Evolutionary conservation across 2,113 vertebrate species (phyloP).

Genomic region (Colossoma macropomum): DNA sequence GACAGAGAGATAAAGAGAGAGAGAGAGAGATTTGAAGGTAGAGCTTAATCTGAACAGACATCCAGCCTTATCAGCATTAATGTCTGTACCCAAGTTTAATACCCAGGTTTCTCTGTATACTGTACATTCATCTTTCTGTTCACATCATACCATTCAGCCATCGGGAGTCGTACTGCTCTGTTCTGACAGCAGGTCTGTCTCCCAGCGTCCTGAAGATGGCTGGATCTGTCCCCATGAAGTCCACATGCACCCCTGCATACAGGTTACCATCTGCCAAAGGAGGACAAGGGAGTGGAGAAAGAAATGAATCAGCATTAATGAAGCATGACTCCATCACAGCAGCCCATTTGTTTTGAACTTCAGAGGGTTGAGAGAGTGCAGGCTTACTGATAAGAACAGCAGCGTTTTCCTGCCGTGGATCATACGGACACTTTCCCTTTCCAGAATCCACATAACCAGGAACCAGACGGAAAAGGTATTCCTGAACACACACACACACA

Average conservation of each 20-base stretch:
- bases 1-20: conserved; percentile 7
- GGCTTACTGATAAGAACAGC: conserved; percentile 81
- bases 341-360: neutral
- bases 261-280: conserved; percentile 78
- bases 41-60: no score
- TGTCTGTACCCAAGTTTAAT: neutral
- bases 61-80: neutral
- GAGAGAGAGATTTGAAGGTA: neutral
- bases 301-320: conserved; percentile 29
- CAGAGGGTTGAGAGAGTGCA: neutral
- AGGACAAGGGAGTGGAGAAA: neutral
- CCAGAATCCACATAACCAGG: conserved; percentile 81
- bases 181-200: conserved; percentile 79
- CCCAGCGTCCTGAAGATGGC: conserved; percentile 85
- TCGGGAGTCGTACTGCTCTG: conserved; percentile 85
- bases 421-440: conserved; percentile 85
- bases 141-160: conserved; percentile 83
- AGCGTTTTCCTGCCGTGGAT: conserved; percentile 82
- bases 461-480: conserved; percentile 84
- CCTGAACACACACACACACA: conserved; percentile 69
- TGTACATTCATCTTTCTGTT: neutral
- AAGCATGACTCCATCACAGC: neutral
- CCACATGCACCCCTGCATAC: conserved; percentile 85
- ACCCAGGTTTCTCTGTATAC: neutral
- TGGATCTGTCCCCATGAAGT: conserved; percentile 89